Evolutionary conservation across 2,797 vertebrate species (phyloP), one percentile per base, ranked within the genome.

Genomic region (Spheniscus humboldti): DNA sequence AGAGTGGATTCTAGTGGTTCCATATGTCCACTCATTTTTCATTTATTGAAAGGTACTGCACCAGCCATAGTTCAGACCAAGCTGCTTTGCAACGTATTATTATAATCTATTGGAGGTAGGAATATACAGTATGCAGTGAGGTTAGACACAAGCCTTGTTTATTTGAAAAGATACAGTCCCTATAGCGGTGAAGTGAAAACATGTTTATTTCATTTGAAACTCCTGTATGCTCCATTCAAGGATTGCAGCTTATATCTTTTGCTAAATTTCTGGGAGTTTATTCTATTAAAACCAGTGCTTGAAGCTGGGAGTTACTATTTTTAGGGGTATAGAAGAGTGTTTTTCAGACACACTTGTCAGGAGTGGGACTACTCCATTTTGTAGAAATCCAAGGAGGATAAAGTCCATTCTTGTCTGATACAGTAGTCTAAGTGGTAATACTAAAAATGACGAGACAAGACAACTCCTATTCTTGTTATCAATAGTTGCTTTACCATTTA

Each of bases 21-120:
- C 90, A 88, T 92, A 95, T 89, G 93, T 93, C 91, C 84, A 56
- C 63, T 95, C 63, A 62, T 87, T 91, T 87, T 94, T 95, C 77
- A 82, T 91, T 96, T 93, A 87, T 77, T 91, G 92, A 76, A 81
- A 86, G 43, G 63, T 93, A 53, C 43, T 88, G 30, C 47, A 72
- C 39, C 48, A 90, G 86, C 84, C 86, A 77, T 72, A 91, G 53
- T 93, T 86, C 80, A 91, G 86, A 85, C 48, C 86, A 87, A 67
- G 57, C 48, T 83, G 67, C 69, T 94, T 89, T 82, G 59, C 45
- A 87, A 43, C 6, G 16, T 45, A 25, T 84, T 91, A 64, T 59
- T 90, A 52, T 85, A 90, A 85, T 89, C 52, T 90, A 7, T 56
- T 86, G 39, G 86, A 91, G 57, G 4, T 24, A 68, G n/a, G 55